These are phyloP conservation scores for Ylistrum balloti DNA, from an alignment of 1,140 invertebrate genomes.

Conservation along the genomic window DNA sequence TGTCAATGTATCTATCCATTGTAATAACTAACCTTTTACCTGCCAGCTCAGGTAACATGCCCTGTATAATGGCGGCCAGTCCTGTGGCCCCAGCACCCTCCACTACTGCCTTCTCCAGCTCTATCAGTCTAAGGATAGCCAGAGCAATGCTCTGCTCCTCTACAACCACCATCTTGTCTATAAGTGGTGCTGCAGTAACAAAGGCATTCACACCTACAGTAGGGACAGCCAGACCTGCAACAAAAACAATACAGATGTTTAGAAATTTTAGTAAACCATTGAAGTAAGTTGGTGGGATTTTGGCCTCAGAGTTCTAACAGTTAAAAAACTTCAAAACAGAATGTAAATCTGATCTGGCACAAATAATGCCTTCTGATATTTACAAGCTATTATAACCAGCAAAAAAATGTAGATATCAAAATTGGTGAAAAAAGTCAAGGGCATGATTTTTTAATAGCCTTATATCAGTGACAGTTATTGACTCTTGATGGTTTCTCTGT, in stretches of 20 bases:
- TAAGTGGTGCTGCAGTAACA: slow-evolving; percentile 88
- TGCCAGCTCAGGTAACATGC: slow-evolving; percentile 91
- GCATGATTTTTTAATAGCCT: too few relatives aligned
- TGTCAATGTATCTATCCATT: background rate
- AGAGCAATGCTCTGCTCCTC: slow-evolving; percentile 89
- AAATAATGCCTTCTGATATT: too few relatives aligned
- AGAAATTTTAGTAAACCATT: too few relatives aligned
- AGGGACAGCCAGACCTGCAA: slow-evolving; percentile 90
- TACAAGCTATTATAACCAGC: too few relatives aligned
- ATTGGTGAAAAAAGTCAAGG: too few relatives aligned
- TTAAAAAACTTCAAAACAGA: too few relatives aligned
- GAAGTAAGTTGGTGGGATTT: too few relatives aligned
- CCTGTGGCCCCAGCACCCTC: slow-evolving; percentile 95
- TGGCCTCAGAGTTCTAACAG: too few relatives aligned
- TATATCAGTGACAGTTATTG: too few relatives aligned
- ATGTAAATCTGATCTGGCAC: too few relatives aligned
- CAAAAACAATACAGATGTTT: slow-evolving; percentile 2
- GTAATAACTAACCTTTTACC: slow-evolving; percentile 89
- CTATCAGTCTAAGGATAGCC: slow-evolving; percentile 92
- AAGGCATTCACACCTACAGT: slow-evolving; percentile 94
- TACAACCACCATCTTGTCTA: slow-evolving; percentile 91
- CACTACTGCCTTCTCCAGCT: slow-evolving; percentile 95
- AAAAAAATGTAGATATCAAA: too few relatives aligned
- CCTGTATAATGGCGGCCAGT: slow-evolving; percentile 92
- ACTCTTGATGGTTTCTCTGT: too few relatives aligned